These are phyloP conservation scores for Patella ulyssiponensis DNA, from an alignment of 2,888 invertebrate genomes.

Conservation along the genomic window DNA sequence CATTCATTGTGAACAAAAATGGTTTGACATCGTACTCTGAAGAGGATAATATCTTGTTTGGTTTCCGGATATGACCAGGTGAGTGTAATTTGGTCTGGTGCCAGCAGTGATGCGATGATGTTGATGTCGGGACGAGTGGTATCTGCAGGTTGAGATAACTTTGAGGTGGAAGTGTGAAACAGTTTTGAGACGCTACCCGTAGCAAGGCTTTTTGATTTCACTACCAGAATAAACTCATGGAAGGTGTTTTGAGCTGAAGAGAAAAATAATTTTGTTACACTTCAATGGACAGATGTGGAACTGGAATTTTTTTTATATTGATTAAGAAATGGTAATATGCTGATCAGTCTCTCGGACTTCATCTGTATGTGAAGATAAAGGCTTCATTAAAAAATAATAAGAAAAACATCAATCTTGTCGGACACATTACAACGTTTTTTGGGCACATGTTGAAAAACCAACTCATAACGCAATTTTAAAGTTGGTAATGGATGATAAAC, in stretches of 20 bases:
- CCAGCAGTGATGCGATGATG: conserved; percentile 1
- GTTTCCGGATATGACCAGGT: not conserved
- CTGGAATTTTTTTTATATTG: too few relatives aligned
- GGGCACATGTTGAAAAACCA: too few relatives aligned
- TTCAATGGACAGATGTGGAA: too few relatives aligned
- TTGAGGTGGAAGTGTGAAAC: not conserved
- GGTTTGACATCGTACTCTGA: not conserved
- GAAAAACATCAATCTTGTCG: too few relatives aligned
- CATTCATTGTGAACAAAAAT: not conserved
- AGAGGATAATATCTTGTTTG: not conserved
- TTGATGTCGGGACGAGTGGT: not conserved
- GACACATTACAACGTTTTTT: too few relatives aligned
- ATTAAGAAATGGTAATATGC: too few relatives aligned
- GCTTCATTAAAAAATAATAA: too few relatives aligned
- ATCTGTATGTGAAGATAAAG: too few relatives aligned
- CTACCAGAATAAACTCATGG: conserved; percentile 11
- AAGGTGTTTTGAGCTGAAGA: conserved; percentile 7
- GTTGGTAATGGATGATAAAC: too few relatives aligned
- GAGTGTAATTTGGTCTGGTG: not conserved
- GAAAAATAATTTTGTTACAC: not conserved
- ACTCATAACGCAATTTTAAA: too few relatives aligned
- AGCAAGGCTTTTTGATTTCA: conserved; percentile 1
- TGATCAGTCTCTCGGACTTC: too few relatives aligned
- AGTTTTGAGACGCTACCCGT: not conserved
- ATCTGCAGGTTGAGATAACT: not conserved